These are phyloP conservation scores for Semotilus atromaculatus DNA, from an alignment of 2,797 vertebrate species.

Conservation along the genomic window DNA sequence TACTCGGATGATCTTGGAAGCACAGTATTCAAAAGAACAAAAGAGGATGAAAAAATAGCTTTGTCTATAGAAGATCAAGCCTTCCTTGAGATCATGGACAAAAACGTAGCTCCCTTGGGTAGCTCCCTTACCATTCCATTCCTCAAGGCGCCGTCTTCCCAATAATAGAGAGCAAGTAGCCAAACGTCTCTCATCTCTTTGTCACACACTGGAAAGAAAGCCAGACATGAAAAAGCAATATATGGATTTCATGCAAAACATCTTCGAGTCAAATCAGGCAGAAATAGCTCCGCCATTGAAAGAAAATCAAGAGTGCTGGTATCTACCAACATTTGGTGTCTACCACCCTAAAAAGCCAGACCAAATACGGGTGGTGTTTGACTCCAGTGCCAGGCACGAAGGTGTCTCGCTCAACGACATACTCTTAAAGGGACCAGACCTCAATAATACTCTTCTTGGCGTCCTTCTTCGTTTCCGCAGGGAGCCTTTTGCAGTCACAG, in stretches of 20 bases:
- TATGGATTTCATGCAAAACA: too few relatives aligned
- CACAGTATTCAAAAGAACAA: too few relatives aligned
- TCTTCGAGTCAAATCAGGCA: neutral
- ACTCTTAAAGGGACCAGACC: too few relatives aligned
- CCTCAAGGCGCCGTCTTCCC: neutral
- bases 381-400: neutral
- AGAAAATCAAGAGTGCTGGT: neutral
- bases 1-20: too few relatives aligned
- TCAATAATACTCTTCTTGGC: too few relatives aligned
- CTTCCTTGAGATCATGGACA: neutral
- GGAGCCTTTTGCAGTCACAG: too few relatives aligned
- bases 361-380: neutral
- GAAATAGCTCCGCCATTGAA: neutral
- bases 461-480: too few relatives aligned
- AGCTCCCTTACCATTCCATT: neutral
- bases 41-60: neutral
- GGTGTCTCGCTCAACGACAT: too few relatives aligned
- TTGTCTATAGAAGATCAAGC: neutral
- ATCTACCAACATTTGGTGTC: neutral
- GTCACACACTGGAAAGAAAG: too few relatives aligned
- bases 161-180: too few relatives aligned
- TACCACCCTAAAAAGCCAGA: neutral
- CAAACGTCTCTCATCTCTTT: too few relatives aligned
- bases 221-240: too few relatives aligned
- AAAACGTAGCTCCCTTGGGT: neutral